Conservation (phyloP, 2,888 invertebrate species). For the Syrphus vitripennis region DNA sequence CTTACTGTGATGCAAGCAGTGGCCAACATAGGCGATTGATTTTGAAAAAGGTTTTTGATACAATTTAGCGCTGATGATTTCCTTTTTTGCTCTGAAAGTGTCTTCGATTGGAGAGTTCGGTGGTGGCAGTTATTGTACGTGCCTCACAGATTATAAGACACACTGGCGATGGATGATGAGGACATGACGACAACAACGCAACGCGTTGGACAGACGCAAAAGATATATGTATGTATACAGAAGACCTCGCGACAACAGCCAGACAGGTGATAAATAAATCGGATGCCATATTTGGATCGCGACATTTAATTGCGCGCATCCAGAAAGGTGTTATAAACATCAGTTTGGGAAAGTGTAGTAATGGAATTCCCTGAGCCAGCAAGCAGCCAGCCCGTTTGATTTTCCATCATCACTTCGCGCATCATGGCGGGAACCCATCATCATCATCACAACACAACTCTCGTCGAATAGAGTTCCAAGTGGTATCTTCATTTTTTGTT, state of each 20-base stretch:
- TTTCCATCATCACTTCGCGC: constrained; percentile 41
- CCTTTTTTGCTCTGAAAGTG: constrained; percentile 47
- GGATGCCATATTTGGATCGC: constrained; percentile 74
- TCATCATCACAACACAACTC: not conserved
- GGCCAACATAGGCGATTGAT: constrained; percentile 33
- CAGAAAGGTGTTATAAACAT: constrained; percentile 70
- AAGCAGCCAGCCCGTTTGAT: constrained; percentile 43
- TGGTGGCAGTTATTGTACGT: constrained; percentile 61
- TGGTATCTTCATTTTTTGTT: constrained; percentile 15
- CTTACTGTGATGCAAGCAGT: not conserved
- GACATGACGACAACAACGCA: not conserved
- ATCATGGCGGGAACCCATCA: constrained; percentile 25
- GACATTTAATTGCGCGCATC: constrained; percentile 72
- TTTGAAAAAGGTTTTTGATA: constrained; percentile 58
- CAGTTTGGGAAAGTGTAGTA: constrained; percentile 70
- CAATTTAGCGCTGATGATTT: constrained; percentile 68
- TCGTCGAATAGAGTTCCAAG: not conserved
- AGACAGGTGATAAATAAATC: constrained; percentile 79
- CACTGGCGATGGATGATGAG: constrained; percentile 34
- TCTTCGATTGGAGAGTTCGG: constrained; percentile 39
- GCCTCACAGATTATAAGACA: constrained; percentile 43
- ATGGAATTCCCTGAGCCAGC: constrained; percentile 67
- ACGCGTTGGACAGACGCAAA: not conserved
- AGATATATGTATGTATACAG: no score
- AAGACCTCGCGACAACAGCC: constrained; percentile 72